Evolutionary conservation across 2,888 invertebrate genomes (phyloP), one percentile per base, ranked within the genome.

Genomic region (Eilema griseolum): DNA sequence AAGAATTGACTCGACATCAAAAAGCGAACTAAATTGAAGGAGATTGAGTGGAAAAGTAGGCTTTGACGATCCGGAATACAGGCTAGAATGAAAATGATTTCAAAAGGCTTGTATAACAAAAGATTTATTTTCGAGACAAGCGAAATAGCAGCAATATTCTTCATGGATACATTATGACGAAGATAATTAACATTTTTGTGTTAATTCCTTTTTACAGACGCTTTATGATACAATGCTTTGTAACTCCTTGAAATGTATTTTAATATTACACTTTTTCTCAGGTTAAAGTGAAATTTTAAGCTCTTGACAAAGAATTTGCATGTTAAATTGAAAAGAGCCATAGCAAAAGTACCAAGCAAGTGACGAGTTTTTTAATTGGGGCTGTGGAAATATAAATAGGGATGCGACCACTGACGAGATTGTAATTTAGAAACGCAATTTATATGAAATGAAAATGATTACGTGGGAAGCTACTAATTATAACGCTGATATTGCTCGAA

Each of bases 11-110:
- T 28, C 33, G 70, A 57, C 67, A 57, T 78, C 72, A 76, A 78
- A 80, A 73, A 63, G 70, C 70, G 62, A 74, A 73, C 70, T 78
- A 72, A 73, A 80, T 72, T 72, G 62, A 71, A 76, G 69, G 66
- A 78, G 74, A 80, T 76, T 69, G 74, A 61, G 73, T 28, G 70
- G 74, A 74, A 80, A 70, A 72, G 69, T 63, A 69, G 64, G 71
- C 76, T 80, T 78, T 75, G 73, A 71, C 70, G 63, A 72, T 66
- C 60, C 66, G 71, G 66, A 80, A 78, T 65, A 66, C 63, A 66
- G 68, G 64, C 66, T 56, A 65, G 67, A 28, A 70, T 76, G 70
- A 72, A 75, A 76, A 73, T 69, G 37, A 70, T 70, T 70, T 61
- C 69, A 61, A 70, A 70, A 66, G 66, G 28, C 70, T 66, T 61